A percentile compares a stretch with the other conserved stretches of the same genome.
These are phyloP conservation scores for Spea hammondii DNA, from an alignment of 2,797 vertebrate species.

Conservation along the genomic window DNA sequence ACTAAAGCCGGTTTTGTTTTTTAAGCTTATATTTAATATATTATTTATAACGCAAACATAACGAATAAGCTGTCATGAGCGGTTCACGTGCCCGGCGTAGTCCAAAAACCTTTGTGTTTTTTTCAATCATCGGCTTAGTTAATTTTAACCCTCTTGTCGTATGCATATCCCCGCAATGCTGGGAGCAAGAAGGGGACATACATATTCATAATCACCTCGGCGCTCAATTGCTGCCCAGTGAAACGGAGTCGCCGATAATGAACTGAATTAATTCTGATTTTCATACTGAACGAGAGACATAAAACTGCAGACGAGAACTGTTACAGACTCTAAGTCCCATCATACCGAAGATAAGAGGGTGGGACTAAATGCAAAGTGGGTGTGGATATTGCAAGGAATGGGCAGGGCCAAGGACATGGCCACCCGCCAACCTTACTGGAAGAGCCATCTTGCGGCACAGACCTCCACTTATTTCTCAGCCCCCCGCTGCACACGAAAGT, in stretches of 20 bases:
- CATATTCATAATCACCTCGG: conserved; percentile 70
- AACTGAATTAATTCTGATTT: conserved; percentile 68
- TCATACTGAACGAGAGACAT: conserved; percentile 58
- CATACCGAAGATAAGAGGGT: background rate
- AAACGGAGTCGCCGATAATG: conserved; percentile 60
- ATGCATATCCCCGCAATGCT: conserved; percentile 52
- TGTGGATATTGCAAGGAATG: too few species aligned
- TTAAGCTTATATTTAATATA: conserved; percentile 22
- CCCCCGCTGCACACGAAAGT: too few species aligned
- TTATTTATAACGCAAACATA: conserved; percentile 38
- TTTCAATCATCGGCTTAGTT: conserved; percentile 45
- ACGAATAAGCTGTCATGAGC: conserved; percentile 33
- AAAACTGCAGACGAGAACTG: conserved; percentile 47
- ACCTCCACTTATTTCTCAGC: too few species aligned
- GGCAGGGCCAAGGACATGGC: too few species aligned
- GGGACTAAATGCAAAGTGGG: too few species aligned
- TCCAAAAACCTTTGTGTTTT: conserved; percentile 12
- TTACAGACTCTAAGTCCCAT: background rate
- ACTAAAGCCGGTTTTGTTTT: background rate
- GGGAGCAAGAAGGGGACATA: conserved; percentile 55
- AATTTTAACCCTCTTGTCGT: conserved; percentile 48
- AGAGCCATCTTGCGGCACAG: too few species aligned
- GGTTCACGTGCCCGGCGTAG: conserved; percentile 32
- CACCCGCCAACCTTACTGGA: too few species aligned
- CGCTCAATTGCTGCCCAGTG: conserved; percentile 66